Evolutionary conservation across 2,113 vertebrate genomes (phyloP).

Genomic region (Ciconia boyciana): DNA sequence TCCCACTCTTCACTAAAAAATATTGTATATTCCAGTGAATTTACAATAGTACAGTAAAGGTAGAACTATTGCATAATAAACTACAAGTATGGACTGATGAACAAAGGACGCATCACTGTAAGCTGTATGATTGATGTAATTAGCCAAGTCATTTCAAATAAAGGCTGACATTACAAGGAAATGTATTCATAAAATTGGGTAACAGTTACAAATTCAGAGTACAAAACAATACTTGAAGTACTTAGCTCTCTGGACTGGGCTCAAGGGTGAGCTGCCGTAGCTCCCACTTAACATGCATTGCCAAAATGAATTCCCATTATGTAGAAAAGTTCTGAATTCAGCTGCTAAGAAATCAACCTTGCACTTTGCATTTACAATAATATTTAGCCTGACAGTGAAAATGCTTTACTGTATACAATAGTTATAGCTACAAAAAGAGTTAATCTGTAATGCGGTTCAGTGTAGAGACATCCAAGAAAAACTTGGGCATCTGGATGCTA

Average conservation of each 20-base stretch:
- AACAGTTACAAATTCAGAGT: neutral
- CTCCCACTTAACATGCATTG: neutral
- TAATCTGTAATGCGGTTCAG: neutral
- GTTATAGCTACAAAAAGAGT: neutral
- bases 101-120: neutral
- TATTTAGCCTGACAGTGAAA: neutral
- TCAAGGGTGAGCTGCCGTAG: neutral
- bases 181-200: neutral
- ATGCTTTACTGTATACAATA: neutral
- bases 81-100: neutral
- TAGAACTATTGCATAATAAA: neutral
- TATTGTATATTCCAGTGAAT: neutral
- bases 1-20: neutral
- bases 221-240: neutral
- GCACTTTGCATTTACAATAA: neutral
- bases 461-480: neutral
- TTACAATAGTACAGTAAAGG: neutral
- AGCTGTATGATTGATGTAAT: neutral
- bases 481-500: neutral
- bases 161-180: neutral
- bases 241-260: neutral
- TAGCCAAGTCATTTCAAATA: neutral
- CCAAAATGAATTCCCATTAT: neutral
- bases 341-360: neutral
- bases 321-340: neutral